These are phyloP conservation scores for Toxotes jaculatrix DNA, from an alignment of 2,113 vertebrate genomes.

Conservation along the genomic window DNA sequence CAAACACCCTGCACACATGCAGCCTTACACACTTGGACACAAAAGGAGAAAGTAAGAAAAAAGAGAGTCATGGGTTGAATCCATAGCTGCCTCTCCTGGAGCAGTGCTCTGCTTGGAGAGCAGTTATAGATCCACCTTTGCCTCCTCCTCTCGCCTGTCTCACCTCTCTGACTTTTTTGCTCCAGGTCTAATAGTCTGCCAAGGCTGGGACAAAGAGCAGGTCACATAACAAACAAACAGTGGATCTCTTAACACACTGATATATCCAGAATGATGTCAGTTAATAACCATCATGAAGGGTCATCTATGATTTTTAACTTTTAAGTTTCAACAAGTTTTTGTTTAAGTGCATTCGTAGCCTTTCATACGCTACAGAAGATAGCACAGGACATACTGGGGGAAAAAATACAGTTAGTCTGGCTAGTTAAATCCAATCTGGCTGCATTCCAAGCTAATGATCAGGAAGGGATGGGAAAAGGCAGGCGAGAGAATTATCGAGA, in stretches of 20 bases:
- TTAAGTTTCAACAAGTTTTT: constrained; percentile 2
- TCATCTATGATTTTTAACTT: background rate
- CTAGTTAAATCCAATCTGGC: constrained; percentile 68
- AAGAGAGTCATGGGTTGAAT: constrained; percentile 65
- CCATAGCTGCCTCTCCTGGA: constrained; percentile 69
- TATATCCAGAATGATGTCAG: constrained; percentile 8
- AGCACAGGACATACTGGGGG: background rate
- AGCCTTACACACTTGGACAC: constrained; percentile 59
- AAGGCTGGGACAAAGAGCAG: constrained; percentile 73
- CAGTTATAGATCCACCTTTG: constrained; percentile 76
- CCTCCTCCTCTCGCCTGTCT: constrained; percentile 63
- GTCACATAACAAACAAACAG: constrained; percentile 63
- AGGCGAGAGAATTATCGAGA: constrained; percentile 52
- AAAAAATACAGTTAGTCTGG: constrained; percentile 46
- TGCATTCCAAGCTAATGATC: constrained; percentile 71
- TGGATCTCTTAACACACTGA: constrained; percentile 28
- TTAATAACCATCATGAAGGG: background rate
- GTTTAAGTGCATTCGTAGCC: background rate
- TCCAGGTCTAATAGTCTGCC: constrained; percentile 76
- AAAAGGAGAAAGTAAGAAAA: constrained; percentile 70
- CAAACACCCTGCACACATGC: constrained; percentile 58
- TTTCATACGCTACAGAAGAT: background rate
- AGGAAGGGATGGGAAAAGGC: constrained; percentile 58
- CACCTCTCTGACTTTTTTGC: constrained; percentile 74
- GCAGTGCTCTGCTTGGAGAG: constrained; percentile 65